Evolutionary conservation across 2,113 vertebrate species (phyloP).

Genomic region (Elanus axillaris): DNA sequence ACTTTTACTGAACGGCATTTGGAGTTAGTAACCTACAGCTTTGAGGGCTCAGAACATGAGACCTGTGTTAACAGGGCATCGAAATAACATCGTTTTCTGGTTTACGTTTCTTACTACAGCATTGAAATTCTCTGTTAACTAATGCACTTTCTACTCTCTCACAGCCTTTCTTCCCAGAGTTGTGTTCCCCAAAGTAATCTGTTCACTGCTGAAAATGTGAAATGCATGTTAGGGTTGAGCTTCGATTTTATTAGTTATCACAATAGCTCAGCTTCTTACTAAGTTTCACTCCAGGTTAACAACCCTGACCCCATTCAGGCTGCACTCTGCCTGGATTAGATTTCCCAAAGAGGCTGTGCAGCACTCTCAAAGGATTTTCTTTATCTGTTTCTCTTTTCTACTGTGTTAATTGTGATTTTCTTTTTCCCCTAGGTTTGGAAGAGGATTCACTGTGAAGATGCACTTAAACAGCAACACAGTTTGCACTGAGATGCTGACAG

Average conservation of each 20-base stretch:
- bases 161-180: background rate
- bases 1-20: background rate
- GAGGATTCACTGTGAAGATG: conserved; percentile 97
- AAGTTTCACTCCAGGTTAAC: conserved; percentile 12
- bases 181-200: background rate
- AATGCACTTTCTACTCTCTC: background rate
- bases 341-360: background rate
- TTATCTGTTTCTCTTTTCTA: background rate
- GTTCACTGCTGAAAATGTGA: background rate
- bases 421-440: conserved; percentile 82
- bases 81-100: background rate
- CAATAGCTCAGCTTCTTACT: background rate
- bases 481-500: conserved; percentile 79
- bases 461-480: conserved; percentile 81
- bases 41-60: background rate
- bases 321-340: background rate
- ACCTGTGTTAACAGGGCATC: background rate
- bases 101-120: background rate
- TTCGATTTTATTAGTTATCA: background rate
- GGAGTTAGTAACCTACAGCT: background rate
- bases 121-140: background rate
- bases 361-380: background rate
- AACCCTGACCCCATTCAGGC: background rate
- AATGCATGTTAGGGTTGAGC: background rate
- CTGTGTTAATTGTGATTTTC: conserved; percentile 5